phyloP scores from a whole-genome alignment of 2,797 vertebrate genomes.

The Caiman crocodilus region DNA sequence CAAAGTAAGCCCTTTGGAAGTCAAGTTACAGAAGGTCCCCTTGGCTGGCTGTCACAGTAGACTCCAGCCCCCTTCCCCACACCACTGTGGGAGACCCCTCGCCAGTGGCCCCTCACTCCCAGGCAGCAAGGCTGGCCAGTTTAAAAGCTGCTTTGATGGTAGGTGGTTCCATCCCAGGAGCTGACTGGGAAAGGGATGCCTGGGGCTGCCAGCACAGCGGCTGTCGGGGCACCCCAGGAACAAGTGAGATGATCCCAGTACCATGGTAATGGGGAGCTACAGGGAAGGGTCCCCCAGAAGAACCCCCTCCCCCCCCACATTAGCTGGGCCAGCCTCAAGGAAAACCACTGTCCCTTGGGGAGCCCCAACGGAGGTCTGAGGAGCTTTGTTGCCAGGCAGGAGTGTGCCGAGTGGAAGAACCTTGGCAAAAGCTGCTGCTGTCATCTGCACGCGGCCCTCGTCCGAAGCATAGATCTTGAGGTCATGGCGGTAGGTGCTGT shows the following conservation, averaged over 20 bases:
- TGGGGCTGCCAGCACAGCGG: no score
- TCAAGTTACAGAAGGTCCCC: background rate
- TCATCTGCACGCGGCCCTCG: conserved; percentile 98
- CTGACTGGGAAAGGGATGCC: no score
- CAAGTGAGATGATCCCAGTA: no score
- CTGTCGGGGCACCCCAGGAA: no score
- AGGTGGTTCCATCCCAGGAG: no score
- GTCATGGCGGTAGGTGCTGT: conserved; percentile 98
- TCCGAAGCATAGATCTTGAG: conserved; percentile 99
- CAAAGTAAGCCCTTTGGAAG: background rate
- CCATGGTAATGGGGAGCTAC: no score
- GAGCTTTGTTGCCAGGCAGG: no score
- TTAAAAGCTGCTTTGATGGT: no score
- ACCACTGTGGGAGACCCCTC: background rate
- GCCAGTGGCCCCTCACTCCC: background rate
- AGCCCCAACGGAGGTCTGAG: no score
- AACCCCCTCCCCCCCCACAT: background rate
- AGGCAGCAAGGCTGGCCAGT: no score
- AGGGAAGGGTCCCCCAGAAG: background rate
- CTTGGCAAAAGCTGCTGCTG: conserved; percentile 98
- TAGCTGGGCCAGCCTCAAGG: background rate
- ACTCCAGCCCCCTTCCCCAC: background rate
- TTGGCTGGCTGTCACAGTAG: background rate
- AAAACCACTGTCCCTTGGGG: background rate
- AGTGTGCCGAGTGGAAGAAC: conserved; percentile 68